Evolutionary conservation across 1,140 invertebrate species (phyloP).

Genomic region (Drosophila ambigua): DNA sequence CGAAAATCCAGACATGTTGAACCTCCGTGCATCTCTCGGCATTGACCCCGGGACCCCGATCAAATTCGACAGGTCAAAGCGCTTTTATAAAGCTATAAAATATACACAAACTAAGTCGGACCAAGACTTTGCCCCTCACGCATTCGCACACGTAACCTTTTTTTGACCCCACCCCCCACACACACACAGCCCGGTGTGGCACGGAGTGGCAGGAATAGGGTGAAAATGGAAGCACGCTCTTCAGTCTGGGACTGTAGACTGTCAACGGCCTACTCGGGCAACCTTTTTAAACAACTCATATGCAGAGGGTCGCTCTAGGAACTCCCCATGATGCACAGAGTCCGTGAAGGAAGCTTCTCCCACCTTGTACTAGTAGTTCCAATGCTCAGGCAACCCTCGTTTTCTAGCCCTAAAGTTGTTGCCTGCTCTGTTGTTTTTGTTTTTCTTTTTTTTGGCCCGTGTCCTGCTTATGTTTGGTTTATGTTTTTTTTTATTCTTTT

Average conservation of each 20-base stretch:
- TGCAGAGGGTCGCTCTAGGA: constrained; percentile 20
- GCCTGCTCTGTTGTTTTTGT: constrained; percentile 24
- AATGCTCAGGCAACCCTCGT: constrained; percentile 37
- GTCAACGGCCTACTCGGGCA: constrained; percentile 64
- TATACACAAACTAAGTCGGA: constrained; percentile 60
- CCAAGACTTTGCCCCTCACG: constrained; percentile 21
- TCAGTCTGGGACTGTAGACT: constrained; percentile 51
- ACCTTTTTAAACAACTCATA: constrained; percentile 58
- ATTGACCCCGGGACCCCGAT: constrained; percentile 41
- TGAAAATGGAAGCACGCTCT: constrained; percentile 5
- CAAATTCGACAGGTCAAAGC: constrained; percentile 59
- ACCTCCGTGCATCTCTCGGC: constrained; percentile 44
- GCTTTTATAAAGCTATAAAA: constrained; percentile 78
- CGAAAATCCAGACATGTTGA: constrained; percentile 48
- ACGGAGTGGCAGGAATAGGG: not conserved
- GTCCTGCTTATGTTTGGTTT: constrained; percentile 77
- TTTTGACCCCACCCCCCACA: constrained; percentile 6
- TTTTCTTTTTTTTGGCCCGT: constrained; percentile 17
- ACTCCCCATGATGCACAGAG: not conserved
- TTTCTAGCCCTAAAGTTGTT: constrained; percentile 40
- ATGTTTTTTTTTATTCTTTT: constrained; percentile 55
- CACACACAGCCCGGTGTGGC: no score
- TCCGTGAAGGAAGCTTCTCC: not conserved
- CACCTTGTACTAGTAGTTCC: not conserved
- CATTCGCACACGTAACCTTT: constrained; percentile 45